Evolutionary conservation across 2,888 invertebrate species (phyloP).

Genomic region (Andricus quercusramuli): DNA sequence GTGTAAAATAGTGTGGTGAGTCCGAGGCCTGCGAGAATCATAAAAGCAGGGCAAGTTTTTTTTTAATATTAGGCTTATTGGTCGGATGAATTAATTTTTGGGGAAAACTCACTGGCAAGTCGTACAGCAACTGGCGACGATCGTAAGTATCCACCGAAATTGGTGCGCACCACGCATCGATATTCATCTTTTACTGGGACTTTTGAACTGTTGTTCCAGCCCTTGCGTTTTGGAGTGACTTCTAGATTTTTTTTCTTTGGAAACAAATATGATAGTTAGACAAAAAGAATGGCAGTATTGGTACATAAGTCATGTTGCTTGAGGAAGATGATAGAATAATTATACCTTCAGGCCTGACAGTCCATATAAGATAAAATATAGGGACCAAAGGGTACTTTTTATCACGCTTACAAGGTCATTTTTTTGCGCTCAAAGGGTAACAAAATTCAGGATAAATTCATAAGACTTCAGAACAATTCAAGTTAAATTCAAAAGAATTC

Average conservation of each 20-base stretch:
- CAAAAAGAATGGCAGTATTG: neutral
- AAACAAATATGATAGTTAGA: neutral
- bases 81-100: neutral
- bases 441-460: too few relatives aligned
- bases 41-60: neutral
- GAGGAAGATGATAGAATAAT: neutral
- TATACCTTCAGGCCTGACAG: slow-evolving; percentile 62
- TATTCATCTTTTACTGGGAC: slow-evolving; percentile 68
- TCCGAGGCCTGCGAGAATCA: too few relatives aligned
- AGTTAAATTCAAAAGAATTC: too few relatives aligned
- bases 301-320: neutral
- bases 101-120: slow-evolving; percentile 68
- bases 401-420: too few relatives aligned
- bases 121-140: slow-evolving; percentile 71
- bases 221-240: slow-evolving; percentile 66
- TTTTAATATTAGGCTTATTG: neutral
- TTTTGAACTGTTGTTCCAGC: slow-evolving; percentile 60
- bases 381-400: too few relatives aligned
- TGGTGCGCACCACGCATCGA: slow-evolving; percentile 71
- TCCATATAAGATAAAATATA: too few relatives aligned
- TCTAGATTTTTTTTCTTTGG: slow-evolving; percentile 69
- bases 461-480: too few relatives aligned
- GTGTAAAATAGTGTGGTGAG: too few relatives aligned
- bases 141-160: slow-evolving; percentile 67
- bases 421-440: too few relatives aligned